Base-by-base conservation (phyloP, 2,797 vertebrate genomes). In the Lagocephalus sceleratus region DNA sequence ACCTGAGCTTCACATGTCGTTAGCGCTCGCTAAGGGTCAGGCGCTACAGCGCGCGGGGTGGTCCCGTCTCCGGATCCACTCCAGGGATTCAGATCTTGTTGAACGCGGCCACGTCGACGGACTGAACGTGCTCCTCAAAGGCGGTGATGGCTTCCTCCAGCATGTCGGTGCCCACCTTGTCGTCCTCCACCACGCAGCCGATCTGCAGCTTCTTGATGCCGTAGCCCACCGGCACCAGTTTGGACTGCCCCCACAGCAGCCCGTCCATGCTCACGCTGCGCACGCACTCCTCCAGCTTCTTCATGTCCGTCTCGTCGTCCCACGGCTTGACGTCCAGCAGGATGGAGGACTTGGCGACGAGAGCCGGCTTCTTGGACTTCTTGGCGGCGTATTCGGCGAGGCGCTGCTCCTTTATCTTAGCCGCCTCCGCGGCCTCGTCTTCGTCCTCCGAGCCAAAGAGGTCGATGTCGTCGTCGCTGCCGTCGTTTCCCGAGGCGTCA, bases 161-260 rank as follows among this genome's bases (percentile, higher is more conserved):
- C 85, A 94, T 86, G 76, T 98, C 95, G 12, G 94, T 97, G 66
- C 96, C 94, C 68, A 98, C 94, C 86, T 98, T 98, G 54, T 98
- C 94, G 42, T 98, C 97, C 89, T 98, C 96, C 71, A 98, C 96
- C 50, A 99, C 95, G 14, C 95, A 97, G 0, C 93, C 93, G 54
- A 99, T 97, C 81, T 98, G 96, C 52, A 99, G 94, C 71, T 99
- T 98, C 83, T 92, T 95, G 86, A 98, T 98, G 74, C 96, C 95
- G 11, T 99, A 98, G 5, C 97, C 97, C 71, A 91, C 96, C 0
- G 95, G 94, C 50, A 98, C 91, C 54, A 98, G 60, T 79, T 98
- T 98, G 69, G 97, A 95, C 51, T 91, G 92, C 44, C 95, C 97
- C 97, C 96, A 99, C 60, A 99, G 84, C 63, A 98, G 87, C 68